Base-by-base conservation (phyloP, 2,888 invertebrate genomes). In the Trachelus iudaicus region DNA sequence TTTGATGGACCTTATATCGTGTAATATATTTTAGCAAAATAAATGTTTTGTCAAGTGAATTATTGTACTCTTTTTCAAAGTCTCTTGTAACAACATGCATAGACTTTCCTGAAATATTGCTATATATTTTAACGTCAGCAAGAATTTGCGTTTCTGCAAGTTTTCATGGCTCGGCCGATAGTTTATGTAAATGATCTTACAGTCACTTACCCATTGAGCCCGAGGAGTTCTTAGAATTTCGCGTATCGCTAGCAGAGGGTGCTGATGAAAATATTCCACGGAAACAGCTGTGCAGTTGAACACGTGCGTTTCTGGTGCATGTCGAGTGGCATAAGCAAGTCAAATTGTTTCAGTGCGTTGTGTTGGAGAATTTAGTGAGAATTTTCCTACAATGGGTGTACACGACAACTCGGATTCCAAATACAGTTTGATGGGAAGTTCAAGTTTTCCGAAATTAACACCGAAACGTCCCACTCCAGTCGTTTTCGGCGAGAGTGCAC, bases 351-450 rank as follows among this genome's bases (percentile, higher is more conserved):
- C 9, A 56, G 23, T 56, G 56, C 9, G 2, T 56, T 9, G 56
- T 56, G 9, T 56, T 56, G 23, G 23, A 9, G 56, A 23, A 9
- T 56, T 23, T 56, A 56, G 56, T 56, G 56, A 56, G 23, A 23
- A 23, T 56, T 56, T 23, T 23, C 23, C 9, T 56, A 56, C 23
- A 69, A 91, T 91, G 91, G 91, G 91, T 35, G 91, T 91, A 40
- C 90, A 91, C 85, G 91, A 91, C 78, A 88, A 89, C 76, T 83
- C 84, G 23, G 91, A 91, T 77, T 90, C 91, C 0, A 91, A 91
- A 77, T 90, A 91, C 81, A 89, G 83, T 31, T 78, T 88, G 11
- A 87, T 89, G 82, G 87, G 87, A 4, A 84, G 81, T 69, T 87
- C 90, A 33, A 87, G 84, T 82, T 90, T 90, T 69, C 85, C 88